phyloP scores from a whole-genome alignment of 2,113 vertebrate species.

The Ascaphus truei region DNA sequence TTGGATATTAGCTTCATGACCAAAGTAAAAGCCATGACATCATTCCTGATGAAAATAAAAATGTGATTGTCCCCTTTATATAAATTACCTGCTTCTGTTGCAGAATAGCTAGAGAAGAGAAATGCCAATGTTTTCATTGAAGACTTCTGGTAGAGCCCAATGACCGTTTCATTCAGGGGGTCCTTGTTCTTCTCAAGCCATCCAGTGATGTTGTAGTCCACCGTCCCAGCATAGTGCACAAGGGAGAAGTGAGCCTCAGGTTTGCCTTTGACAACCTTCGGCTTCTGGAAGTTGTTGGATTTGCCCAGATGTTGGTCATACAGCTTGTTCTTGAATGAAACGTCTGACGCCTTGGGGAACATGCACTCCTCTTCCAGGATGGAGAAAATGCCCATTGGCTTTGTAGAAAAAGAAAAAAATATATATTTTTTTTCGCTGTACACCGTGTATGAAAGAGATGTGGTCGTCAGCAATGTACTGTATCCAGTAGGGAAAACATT shows the following conservation, averaged over 20 bases:
- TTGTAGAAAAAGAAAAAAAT: slow-evolving; percentile 4
- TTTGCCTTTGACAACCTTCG: slow-evolving; percentile 63
- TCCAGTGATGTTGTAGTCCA: slow-evolving; percentile 69
- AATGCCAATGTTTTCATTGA: slow-evolving; percentile 66
- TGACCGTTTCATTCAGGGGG: slow-evolving; percentile 77
- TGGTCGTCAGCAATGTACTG: background rate
- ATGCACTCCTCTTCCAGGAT: slow-evolving; percentile 80
- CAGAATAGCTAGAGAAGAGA: slow-evolving; percentile 67
- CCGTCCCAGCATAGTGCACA: slow-evolving; percentile 64
- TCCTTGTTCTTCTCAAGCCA: slow-evolving; percentile 80
- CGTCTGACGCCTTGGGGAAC: slow-evolving; percentile 82
- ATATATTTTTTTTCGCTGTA: background rate
- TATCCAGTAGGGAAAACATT: too few relatives aligned
- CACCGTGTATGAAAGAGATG: background rate
- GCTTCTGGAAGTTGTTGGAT: slow-evolving; percentile 68
- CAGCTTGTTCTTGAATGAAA: slow-evolving; percentile 78
- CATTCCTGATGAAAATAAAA: too few relatives aligned
- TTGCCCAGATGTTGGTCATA: slow-evolving; percentile 75
- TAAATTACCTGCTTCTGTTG: slow-evolving; percentile 56
- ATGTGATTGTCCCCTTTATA: too few relatives aligned
- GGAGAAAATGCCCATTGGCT: slow-evolving; percentile 70
- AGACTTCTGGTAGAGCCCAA: slow-evolving; percentile 73
- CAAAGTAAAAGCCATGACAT: too few relatives aligned
- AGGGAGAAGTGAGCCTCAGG: slow-evolving; percentile 68
- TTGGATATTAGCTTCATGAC: too few relatives aligned